phyloP scores from a whole-genome alignment of 2,113 vertebrate species.

The Limnothrissa miodon region DNA sequence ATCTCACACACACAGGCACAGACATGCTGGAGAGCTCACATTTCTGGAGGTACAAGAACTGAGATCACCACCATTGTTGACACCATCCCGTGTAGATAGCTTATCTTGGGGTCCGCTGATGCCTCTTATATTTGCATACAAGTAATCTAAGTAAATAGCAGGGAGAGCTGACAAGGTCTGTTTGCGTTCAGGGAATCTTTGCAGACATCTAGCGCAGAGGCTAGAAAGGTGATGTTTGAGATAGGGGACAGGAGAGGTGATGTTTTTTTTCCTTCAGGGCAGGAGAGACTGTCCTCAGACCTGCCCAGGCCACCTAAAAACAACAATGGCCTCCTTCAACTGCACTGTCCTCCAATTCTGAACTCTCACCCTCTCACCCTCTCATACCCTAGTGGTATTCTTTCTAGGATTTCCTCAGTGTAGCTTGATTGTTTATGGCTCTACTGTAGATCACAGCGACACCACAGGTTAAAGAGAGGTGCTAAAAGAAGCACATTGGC shows the following conservation, averaged over 20 bases:
- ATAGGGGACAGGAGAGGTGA: conserved; percentile 48
- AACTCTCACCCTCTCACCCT: too few relatives aligned
- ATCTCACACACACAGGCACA: conserved; percentile 19
- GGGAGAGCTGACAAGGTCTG: background rate
- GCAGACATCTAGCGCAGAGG: conserved; percentile 25
- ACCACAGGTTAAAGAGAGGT: too few relatives aligned
- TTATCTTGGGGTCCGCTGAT: background rate
- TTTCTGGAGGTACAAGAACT: background rate
- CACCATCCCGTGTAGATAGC: background rate
- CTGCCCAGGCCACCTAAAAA: background rate
- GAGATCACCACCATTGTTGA: conserved; percentile 1
- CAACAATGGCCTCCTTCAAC: too few relatives aligned
- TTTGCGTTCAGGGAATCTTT: background rate
- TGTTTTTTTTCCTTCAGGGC: conserved; percentile 35
- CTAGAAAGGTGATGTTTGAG: too few relatives aligned
- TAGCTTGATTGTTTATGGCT: too few relatives aligned
- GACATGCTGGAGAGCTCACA: background rate
- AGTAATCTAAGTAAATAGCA: background rate
- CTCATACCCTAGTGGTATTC: too few relatives aligned
- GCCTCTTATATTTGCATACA: background rate
- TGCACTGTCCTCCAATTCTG: too few relatives aligned
- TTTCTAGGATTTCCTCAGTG: too few relatives aligned
- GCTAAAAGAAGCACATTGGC: too few relatives aligned
- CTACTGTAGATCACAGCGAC: too few relatives aligned
- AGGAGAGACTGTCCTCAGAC: background rate